Conservation (phyloP, 92 coral and sea anemone species). For the Actinostola sp. region DNA sequence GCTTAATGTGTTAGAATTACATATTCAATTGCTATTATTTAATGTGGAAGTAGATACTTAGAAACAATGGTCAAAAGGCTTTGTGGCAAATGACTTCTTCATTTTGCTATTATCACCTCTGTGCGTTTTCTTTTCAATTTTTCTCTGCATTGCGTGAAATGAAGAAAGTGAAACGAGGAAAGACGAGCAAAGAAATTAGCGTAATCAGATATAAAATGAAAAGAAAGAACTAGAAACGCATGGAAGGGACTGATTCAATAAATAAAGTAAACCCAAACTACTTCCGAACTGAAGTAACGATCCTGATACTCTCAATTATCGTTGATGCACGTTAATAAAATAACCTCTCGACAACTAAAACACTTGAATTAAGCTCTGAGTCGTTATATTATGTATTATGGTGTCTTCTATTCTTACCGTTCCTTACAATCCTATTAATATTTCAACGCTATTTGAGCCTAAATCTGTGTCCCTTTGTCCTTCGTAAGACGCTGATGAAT, state of each 20-base stretch:
- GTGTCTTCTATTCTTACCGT: background rate
- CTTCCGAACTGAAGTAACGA: no score
- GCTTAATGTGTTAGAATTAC: constrained; percentile 6
- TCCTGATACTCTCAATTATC: no score
- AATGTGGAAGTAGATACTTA: background rate
- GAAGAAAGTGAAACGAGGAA: no score
- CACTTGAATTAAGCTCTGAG: background rate
- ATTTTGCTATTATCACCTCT: no score
- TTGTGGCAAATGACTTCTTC: background rate
- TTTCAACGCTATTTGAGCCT: background rate
- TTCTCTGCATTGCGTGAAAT: no score
- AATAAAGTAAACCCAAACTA: no score
- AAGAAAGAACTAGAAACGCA: no score
- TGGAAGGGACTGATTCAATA: no score
- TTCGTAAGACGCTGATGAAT: background rate
- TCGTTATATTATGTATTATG: background rate
- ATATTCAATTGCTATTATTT: background rate
- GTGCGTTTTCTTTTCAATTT: no score
- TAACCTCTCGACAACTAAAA: background rate
- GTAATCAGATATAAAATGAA: no score
- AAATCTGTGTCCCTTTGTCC: constrained; percentile 6
- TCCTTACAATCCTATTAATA: background rate
- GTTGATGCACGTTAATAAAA: background rate
- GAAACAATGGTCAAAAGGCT: background rate
- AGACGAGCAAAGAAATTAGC: no score